Evolutionary conservation across 1,140 invertebrate genomes (phyloP), one percentile per base, ranked within the genome.

Genomic region (Rhynchophorus ferrugineus): DNA sequence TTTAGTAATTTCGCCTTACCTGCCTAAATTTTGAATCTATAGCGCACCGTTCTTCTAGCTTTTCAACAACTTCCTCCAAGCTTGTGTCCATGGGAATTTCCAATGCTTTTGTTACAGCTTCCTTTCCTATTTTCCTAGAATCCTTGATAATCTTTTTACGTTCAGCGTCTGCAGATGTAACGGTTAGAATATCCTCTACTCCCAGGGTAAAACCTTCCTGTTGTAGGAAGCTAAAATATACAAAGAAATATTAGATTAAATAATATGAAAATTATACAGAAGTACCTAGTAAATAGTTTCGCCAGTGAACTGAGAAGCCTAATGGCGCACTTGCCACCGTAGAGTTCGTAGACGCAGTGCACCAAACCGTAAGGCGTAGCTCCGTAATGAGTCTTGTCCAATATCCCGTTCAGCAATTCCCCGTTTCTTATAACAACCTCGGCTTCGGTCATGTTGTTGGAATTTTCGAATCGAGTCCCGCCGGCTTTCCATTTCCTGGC

Each of bases 301-400:
- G 91, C 89, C 59, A 99, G 87, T 13, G 91, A 84, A 51, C 87
- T 93, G 3, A 99, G 68, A 24, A 99, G 68, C 24, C 80, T 75
- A 21, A 82, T 83, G 1, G 94, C 92, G 50, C 82, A 82, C 38
- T 78, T 71, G 19, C 89, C 91, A 3, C 96, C 95, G 73, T 99
- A 99, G 6, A 99, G 68, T 77, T 96, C 94, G 72, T 88, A 95
- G 69, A 94, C 83, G 57, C 87, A 87, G 67, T 98, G 95, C 13
- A 96, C 81, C 8, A 99, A 76, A 61, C 95, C 90, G 71, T 89
- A 97, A 2, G 88, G 82, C 1, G 95, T 95, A 0, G 95, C 85
- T 14, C 97, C 97, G 71, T 92, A 95, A 66, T 98, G 95, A 21
- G 83, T 87, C 73, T 99, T 99, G 71, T 99, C 97, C 29, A 99